These are phyloP conservation scores for Corticium candelabrum DNA, from an alignment of 37 sponge, comb jelly and placozoan species.

Conservation along the genomic window DNA sequence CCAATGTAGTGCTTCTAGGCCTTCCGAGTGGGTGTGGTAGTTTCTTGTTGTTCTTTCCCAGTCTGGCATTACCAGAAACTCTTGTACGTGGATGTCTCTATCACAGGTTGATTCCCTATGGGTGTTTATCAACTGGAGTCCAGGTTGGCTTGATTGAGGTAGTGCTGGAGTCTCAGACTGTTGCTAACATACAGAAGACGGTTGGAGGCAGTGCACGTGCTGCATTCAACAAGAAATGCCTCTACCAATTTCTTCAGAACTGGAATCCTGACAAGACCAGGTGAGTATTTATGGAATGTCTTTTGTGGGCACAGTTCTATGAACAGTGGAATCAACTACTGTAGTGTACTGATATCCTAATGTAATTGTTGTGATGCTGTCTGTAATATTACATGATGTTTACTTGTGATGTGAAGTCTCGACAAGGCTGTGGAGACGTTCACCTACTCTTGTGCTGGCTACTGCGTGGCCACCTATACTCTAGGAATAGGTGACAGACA, in stretches of 20 bases:
- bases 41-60: too few relatives aligned
- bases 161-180: conserved; percentile 66
- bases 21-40: too few relatives aligned
- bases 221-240: conserved; percentile 74
- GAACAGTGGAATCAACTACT: neutral
- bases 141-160: conserved; percentile 89
- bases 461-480: conserved; percentile 96
- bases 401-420: conserved; percentile 14
- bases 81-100: too few relatives aligned
- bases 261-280: conserved; percentile 39
- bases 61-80: too few relatives aligned
- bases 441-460: conserved; percentile 88
- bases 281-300: neutral
- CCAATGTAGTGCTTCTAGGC: too few relatives aligned
- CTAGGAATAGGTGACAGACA: conserved; percentile 97
- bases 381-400: too few relatives aligned
- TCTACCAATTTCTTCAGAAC: conserved; percentile 72
- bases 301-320: neutral
- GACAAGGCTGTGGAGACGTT: conserved; percentile 84
- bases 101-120: conserved; percentile 91
- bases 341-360: neutral
- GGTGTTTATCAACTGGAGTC: conserved; percentile 79
- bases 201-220: conserved; percentile 54
- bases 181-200: conserved; percentile 91
- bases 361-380: too few relatives aligned